Base-by-base conservation (phyloP, 2,797 vertebrate species). In the Setipinna tenuifilis region DNA sequence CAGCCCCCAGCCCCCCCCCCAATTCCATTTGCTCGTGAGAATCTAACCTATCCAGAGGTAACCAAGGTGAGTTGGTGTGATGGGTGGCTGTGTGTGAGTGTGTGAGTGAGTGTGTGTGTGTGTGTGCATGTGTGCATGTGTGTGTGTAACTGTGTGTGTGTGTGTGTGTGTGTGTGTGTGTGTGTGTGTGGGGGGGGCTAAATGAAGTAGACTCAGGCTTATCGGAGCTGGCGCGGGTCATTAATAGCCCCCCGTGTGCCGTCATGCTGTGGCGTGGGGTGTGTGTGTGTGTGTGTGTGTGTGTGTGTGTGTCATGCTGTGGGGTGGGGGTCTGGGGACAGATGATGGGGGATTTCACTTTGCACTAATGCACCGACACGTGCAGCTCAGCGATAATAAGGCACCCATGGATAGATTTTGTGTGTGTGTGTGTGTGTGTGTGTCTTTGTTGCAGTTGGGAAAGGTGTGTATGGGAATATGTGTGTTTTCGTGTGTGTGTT, bases 181-280 rank as follows among this genome's bases (percentile, higher is more conserved):
- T 62, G 75, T 78, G 57, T 10, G 31, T 35, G 28, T 68, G 81
- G 83, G 23, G 75, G 31, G 31, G 23, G 81, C 19, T 82, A 86
- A 86, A 87, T 78, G 81, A 81, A 85, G 81, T 85, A 62, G 84
- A 90, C 84, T 90, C 61, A 35, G 85, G 68, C 82, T 88, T 85
- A 88, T 88, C 28, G 1, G 58, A 35, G 85, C 57, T 28, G 80
- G 85, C 59, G 85, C 85, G 85, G 82, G 86, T 80, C 82, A 88
- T 89, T 89, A 88, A 88, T 71, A 54, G 16, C 62, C 19, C 54
- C 61, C 84, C 57, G 78, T 86, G 41, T 16, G 59, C 23, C 7
- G 14, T 83, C 83, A 87, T 86, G 46, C 35, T 41, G 35, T 41
- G 35, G 5, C 35, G 35, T 41, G 2, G 5, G n/a, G 83, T 50